phyloP scores from a whole-genome alignment of 2,888 invertebrate genomes.

The Eremobia ochroleuca region DNA sequence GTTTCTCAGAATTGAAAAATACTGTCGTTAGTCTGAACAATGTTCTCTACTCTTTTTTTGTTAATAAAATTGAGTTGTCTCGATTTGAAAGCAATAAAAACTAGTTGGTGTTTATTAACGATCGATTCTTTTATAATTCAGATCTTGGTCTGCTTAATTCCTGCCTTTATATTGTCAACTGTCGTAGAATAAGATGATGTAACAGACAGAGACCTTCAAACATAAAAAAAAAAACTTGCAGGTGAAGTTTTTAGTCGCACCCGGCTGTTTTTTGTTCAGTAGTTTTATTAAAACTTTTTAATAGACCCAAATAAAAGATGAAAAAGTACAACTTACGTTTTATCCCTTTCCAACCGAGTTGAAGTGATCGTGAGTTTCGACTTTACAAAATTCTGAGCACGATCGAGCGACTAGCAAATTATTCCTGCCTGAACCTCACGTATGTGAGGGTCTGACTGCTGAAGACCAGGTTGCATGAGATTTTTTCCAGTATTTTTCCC shows the following conservation, averaged over 20 bases:
- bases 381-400: too few species aligned
- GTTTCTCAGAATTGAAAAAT: constrained; percentile 84
- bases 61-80: constrained; percentile 83
- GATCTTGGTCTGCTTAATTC: constrained; percentile 38
- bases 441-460: too few species aligned
- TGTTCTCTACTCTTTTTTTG: constrained; percentile 75
- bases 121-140: constrained; percentile 54
- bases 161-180: constrained; percentile 48
- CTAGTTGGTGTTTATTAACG: constrained; percentile 68
- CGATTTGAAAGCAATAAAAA: constrained; percentile 76
- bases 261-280: constrained; percentile 39
- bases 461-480: too few species aligned
- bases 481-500: too few species aligned
- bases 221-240: constrained; percentile 44
- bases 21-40: constrained; percentile 77
- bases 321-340: not conserved
- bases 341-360: too few species aligned
- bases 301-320: constrained; percentile 13
- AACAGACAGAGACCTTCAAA: constrained; percentile 10
- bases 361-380: too few species aligned
- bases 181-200: constrained; percentile 25
- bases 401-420: too few species aligned
- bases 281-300: constrained; percentile 17
- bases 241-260: constrained; percentile 45
- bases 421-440: too few species aligned